Evolutionary conservation across 1,140 invertebrate genomes (phyloP), one percentile per base, ranked within the genome.

Genomic region (Diploscapter pachys): DNA sequence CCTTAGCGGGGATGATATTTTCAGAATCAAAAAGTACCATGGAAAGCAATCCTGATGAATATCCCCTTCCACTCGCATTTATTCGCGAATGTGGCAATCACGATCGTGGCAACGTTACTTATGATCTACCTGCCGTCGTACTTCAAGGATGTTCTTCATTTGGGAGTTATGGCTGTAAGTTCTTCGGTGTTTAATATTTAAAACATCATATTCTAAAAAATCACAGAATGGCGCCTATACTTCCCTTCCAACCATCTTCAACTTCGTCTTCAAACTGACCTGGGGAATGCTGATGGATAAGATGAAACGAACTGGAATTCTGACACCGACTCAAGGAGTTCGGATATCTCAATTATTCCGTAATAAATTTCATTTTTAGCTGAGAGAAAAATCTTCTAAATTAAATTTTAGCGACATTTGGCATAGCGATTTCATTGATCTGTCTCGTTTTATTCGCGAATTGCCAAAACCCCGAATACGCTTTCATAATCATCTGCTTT

Each of bases 91-190:
- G 81, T 73, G 59, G 61, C 78, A 13, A 57, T 76, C 5, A 79
- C 81, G 63, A 69, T 81, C 11, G 72, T 77, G 55, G 80, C 81
- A 55, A 76, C 78, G n/a, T 78, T 80, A 11, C 73, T 79, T 9
- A 81, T 82, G 52, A 73, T 70, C 13, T 80, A 80, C 71, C 74
- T 82, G n/a, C 79, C 79, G 53, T 65, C 73, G 4, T 80, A 82
- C 59, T 80, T 81, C 76, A 80, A 80, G 73, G 75, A 80, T 63
- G 79, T 80, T 13, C 70, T 80, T 31, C 62, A 65, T 31, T 71
- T 80, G 49, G 63, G 78, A 5, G 65, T 73, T 55, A 66, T 81
- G 2, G 59, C 78, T 52, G 79, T 82, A 63, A 75, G 69, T 54
- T 61, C 31, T 31, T 4, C 49, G 8, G 11, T 5, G 48, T 52